Evolutionary conservation across 2,888 invertebrate species (phyloP), one percentile per base, ranked within the genome.

Genomic region (Mesoligia furuncula): DNA sequence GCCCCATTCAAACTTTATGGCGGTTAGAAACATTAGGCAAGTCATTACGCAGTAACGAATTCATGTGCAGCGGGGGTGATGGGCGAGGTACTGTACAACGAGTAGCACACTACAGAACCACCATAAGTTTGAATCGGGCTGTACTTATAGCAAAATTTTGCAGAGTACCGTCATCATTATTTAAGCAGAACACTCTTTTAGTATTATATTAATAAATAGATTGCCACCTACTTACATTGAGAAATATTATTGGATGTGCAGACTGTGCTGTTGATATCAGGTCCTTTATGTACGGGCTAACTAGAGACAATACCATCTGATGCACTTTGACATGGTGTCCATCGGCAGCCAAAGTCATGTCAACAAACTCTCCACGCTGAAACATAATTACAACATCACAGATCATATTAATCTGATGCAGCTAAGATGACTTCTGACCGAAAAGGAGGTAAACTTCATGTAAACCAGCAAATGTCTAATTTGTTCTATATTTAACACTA

Each of bases 281-380:
- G 27, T 95, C 94, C 85, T 95, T 95, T 77, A 97, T 93, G 86
- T 93, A 97, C 0, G 96, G 96, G 77, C 97, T 97, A 31, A 95
- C 95, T 0, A 96, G 91, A 0, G 96, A 95, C 80, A 97, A 81
- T 8, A 97, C 92, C 74, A 97, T 88, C 87, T 96, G 95, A 79
- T 97, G 97, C 3, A 96, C 97, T 85, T 96, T 96, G 6, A 97
- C 96, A 77, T 93, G 90, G 82, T 96, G 94, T 0, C 96, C 96
- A 61, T 96, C 96, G 2, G 96, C 96, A 6, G 96, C 96, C 57
- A 97, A 81, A 0, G 97, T 97, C 95, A 97, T 95, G 83, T 97
- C 96, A 54, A 97, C 96, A 88, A 96, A 96, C 80, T 96, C 95
- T 17, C 94, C 96, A 87, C 92, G 94, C 96, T 97, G 88, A 57